Evolutionary conservation across 92 coral and sea anemone species (phyloP).

Genomic region (Epizoanthus stellaris): DNA sequence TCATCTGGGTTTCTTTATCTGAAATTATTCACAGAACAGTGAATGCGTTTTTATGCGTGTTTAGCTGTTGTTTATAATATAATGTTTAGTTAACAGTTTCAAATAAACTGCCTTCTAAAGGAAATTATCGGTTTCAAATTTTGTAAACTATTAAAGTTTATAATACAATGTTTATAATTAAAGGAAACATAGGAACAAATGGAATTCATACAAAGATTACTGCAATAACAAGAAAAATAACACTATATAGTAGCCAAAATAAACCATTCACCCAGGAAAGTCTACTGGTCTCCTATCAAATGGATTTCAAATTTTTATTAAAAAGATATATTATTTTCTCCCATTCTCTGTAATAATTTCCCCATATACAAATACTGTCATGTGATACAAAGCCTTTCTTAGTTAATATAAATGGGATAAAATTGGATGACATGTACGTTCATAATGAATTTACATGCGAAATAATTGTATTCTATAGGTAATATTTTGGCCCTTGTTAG

Average conservation of each 20-base stretch:
- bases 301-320: conserved; percentile 47
- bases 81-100: neutral
- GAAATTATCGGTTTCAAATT: conserved; percentile 32
- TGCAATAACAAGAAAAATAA: conserved; percentile 38
- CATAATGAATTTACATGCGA: conserved; percentile 25
- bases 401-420: conserved; percentile 27
- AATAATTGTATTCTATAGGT: conserved; percentile 11
- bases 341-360: conserved; percentile 45
- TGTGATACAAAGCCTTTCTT: conserved; percentile 30
- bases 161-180: conserved; percentile 34
- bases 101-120: conserved; percentile 44
- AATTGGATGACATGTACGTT: conserved; percentile 1
- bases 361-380: conserved; percentile 49
- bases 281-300: conserved; percentile 41
- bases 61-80: conserved; percentile 25
- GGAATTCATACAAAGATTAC: conserved; percentile 45
- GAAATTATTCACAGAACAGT: conserved; percentile 14
- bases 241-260: conserved; percentile 41
- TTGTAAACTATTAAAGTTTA: conserved; percentile 35
- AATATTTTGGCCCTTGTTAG: neutral
- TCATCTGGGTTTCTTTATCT: conserved; percentile 19
- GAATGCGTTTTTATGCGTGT: conserved; percentile 14
- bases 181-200: conserved; percentile 37
- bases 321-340: conserved; percentile 47
- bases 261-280: conserved; percentile 46